phyloP scores from a whole-genome alignment of 2,113 vertebrate species.

The Seriola aureovittata region DNA sequence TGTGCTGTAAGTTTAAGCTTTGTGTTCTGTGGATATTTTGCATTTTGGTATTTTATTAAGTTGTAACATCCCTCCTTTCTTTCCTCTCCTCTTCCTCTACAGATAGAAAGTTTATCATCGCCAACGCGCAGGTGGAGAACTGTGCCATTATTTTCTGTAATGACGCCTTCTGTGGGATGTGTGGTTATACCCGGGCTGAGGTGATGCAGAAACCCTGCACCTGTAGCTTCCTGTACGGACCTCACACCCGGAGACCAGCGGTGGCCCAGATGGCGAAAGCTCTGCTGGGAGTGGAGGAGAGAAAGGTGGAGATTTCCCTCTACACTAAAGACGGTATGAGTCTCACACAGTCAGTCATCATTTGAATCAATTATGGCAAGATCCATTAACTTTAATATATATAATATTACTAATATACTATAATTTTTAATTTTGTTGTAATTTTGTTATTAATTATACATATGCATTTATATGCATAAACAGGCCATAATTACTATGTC shows the following conservation, averaged over 20 bases:
- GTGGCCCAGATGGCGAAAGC: constrained; percentile 91
- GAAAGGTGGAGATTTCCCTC: constrained; percentile 92
- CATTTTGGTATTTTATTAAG: background rate
- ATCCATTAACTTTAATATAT: too few species aligned
- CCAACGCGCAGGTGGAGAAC: constrained; percentile 92
- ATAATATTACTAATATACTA: too few species aligned
- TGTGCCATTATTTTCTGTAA: constrained; percentile 96
- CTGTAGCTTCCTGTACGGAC: constrained; percentile 94
- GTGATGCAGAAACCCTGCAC: constrained; percentile 94
- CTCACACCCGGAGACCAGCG: constrained; percentile 87
- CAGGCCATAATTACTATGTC: too few species aligned
- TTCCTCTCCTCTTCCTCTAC: background rate
- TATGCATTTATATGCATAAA: too few species aligned
- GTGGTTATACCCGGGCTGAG: constrained; percentile 91
- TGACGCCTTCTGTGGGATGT: constrained; percentile 93
- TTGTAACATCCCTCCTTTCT: background rate
- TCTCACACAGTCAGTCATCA: background rate
- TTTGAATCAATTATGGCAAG: too few species aligned
- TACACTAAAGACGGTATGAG: constrained; percentile 92
- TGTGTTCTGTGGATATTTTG: background rate
- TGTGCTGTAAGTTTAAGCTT: too few species aligned
- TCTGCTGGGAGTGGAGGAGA: constrained; percentile 91
- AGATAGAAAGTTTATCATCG: constrained; percentile 95
- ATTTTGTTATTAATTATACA: too few species aligned
- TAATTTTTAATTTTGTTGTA: too few species aligned